Conservation (phyloP, 2,888 invertebrate genomes). For the Cyrtodaria siliqua region DNA sequence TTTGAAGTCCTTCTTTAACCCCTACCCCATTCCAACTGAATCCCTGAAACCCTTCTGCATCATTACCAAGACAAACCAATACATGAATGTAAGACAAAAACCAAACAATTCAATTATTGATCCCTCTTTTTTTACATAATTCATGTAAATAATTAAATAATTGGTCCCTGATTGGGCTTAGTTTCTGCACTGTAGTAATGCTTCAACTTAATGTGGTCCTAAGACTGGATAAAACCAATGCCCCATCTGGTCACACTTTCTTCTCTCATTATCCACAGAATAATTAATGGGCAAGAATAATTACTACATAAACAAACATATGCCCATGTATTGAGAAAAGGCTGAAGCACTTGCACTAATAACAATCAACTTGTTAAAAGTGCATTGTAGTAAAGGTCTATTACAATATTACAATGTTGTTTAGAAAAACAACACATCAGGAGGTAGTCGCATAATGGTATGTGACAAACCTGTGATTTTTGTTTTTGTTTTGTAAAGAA, state of each 20-base stretch:
- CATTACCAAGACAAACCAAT: too few relatives aligned
- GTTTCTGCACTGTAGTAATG: too few relatives aligned
- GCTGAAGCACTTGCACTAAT: background rate
- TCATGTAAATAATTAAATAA: constrained; percentile 37
- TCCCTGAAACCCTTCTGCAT: too few relatives aligned
- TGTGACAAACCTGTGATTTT: too few relatives aligned
- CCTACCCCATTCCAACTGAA: constrained; percentile 33
- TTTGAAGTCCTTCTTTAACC: constrained; percentile 9
- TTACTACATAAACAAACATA: constrained; percentile 34
- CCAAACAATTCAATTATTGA: constrained; percentile 37
- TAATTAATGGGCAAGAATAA: constrained; percentile 41
- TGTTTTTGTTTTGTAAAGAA: too few relatives aligned
- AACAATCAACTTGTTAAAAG: too few relatives aligned
- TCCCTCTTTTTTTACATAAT: constrained; percentile 41
- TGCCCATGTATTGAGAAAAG: constrained; percentile 19
- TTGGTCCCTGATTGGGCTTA: background rate
- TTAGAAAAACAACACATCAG: too few relatives aligned
- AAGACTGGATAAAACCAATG: constrained; percentile 1
- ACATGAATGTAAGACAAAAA: constrained; percentile 11
- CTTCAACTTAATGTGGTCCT: too few relatives aligned
- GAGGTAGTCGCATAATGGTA: too few relatives aligned
- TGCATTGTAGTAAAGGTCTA: too few relatives aligned
- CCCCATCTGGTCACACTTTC: constrained; percentile 34
- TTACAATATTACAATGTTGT: too few relatives aligned
- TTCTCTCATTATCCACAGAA: constrained; percentile 31